A percentile compares a stretch with the other conserved stretches of the same genome.
Evolutionary conservation across 2,888 invertebrate species (phyloP).

Genomic region (Omphaloscelis lunosa): DNA sequence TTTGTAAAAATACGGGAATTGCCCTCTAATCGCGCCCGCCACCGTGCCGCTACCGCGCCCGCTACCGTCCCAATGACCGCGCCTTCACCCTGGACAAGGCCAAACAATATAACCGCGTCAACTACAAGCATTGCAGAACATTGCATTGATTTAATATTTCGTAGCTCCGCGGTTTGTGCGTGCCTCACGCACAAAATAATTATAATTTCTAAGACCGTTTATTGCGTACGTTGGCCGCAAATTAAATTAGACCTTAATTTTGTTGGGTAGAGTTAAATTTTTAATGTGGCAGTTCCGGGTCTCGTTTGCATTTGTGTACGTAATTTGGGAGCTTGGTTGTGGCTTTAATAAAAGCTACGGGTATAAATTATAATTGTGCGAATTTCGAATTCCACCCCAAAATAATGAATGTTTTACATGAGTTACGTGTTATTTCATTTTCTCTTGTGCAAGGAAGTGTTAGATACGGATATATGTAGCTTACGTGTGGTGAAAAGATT

Average conservation of each 20-base stretch:
- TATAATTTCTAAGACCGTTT: conserved; percentile 64
- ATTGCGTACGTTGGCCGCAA: conserved; percentile 30
- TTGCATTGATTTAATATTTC: conserved; percentile 75
- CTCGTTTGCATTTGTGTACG: conserved; percentile 31
- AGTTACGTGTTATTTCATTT: background rate
- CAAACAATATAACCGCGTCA: conserved; percentile 21
- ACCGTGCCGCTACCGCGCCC: background rate
- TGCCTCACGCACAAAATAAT: conserved; percentile 79
- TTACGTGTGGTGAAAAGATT: too few species aligned
- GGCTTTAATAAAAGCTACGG: conserved; percentile 5
- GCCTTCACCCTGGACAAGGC: background rate
- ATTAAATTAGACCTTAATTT: conserved; percentile 58
- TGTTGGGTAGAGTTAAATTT: conserved; percentile 41
- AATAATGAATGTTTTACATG: background rate
- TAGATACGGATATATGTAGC: too few species aligned
- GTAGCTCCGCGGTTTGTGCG: conserved; percentile 70
- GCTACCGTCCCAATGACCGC: background rate
- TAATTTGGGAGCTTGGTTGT: conserved; percentile 37
- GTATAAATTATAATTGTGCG: conserved; percentile 26
- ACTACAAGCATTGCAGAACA: conserved; percentile 66
- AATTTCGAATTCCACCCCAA: background rate
- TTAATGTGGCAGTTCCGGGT: conserved; percentile 36
- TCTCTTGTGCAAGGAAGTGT: background rate
- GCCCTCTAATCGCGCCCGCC: background rate
- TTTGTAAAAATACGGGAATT: background rate